These are phyloP conservation scores for Ichneumoninae sp. DNA, from an alignment of 2,888 invertebrate species.

Conservation along the genomic window DNA sequence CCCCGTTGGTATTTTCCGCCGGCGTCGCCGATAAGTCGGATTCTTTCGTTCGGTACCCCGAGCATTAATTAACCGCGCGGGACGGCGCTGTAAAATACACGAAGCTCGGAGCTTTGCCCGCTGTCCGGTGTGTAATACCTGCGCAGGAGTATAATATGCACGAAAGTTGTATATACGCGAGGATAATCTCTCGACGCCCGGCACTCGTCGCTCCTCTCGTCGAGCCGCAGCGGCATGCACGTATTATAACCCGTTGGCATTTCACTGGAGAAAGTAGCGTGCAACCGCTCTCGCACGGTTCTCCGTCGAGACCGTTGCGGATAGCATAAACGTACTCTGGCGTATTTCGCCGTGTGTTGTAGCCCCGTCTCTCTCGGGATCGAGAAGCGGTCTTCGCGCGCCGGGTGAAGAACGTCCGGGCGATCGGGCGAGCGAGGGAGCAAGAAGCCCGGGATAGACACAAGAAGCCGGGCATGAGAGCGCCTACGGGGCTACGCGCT, in stretches of 20 bases:
- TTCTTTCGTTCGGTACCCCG: not conserved
- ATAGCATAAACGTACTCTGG: conserved; percentile 7
- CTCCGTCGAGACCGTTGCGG: conserved; percentile 27
- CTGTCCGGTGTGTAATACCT: not conserved
- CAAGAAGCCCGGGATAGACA: conserved; percentile 15
- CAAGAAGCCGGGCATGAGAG: conserved; percentile 35
- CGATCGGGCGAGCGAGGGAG: conserved; percentile 1
- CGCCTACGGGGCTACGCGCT: conserved; percentile 48
- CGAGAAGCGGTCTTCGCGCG: conserved; percentile 19
- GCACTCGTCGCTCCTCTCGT: conserved; percentile 60
- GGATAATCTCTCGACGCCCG: conserved; percentile 58
- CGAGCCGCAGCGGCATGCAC: conserved; percentile 19
- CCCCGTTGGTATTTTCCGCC: conserved; percentile 7
- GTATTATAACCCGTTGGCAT: conserved; percentile 77
- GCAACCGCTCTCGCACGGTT: conserved; percentile 71
- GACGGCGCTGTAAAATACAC: conserved; percentile 8
- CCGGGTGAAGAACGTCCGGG: conserved; percentile 38
- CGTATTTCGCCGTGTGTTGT: conserved; percentile 22
- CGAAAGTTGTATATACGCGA: conserved; percentile 24
- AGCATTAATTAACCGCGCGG: conserved; percentile 3
- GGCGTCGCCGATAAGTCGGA: conserved; percentile 1
- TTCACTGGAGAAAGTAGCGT: conserved; percentile 82
- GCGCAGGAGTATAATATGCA: conserved; percentile 2
- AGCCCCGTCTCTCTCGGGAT: conserved; percentile 16
- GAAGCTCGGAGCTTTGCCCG: not conserved